These are phyloP conservation scores for Psephotus haematonotus DNA, from an alignment of 2,113 vertebrate genomes.

Conservation along the genomic window DNA sequence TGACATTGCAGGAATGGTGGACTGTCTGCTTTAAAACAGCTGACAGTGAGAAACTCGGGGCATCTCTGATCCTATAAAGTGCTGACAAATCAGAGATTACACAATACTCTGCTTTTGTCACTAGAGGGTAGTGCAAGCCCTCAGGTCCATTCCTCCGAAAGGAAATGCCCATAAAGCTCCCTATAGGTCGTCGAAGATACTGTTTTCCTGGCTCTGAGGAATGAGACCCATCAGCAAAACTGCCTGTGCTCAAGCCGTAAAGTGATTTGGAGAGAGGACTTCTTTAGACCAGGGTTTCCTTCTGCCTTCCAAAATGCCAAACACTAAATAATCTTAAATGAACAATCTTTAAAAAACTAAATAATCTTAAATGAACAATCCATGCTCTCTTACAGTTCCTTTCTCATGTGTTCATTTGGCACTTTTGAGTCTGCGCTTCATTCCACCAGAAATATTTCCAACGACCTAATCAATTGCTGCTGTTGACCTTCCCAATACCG, in stretches of 20 bases:
- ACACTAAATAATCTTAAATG: background rate
- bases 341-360: background rate
- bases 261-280: background rate
- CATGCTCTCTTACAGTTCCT: background rate
- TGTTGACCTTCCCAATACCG: background rate
- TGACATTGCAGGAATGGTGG: background rate
- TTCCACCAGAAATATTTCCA: background rate
- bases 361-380: background rate
- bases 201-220: background rate
- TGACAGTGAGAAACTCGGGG: background rate
- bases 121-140: constrained; percentile 64
- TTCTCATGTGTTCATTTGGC: background rate
- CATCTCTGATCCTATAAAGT: background rate
- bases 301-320: background rate
- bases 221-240: background rate
- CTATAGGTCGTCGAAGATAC: background rate
- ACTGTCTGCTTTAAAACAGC: background rate
- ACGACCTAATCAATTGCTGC: background rate
- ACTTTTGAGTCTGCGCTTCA: background rate
- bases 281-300: background rate
- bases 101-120: constrained; percentile 28
- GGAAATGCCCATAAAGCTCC: background rate
- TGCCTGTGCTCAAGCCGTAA: background rate
- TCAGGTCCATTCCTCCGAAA: background rate
- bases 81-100: background rate